Conservation (phyloP, 2,797 vertebrate species). For the Pagetopsis macropterus region DNA sequence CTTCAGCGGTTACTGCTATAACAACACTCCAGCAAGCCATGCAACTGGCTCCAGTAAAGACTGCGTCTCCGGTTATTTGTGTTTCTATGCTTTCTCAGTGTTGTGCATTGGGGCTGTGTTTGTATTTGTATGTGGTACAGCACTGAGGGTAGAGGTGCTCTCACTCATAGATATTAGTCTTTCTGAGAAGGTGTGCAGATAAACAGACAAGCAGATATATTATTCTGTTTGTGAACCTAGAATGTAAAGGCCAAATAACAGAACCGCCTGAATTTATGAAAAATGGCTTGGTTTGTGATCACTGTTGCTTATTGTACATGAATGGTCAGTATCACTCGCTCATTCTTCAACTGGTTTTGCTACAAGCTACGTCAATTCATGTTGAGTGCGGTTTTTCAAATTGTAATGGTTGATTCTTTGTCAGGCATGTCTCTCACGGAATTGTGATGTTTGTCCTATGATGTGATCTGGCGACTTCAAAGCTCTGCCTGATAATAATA, state of each 20-base stretch:
- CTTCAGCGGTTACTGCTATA: constrained; percentile 56
- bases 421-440: neutral
- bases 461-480: neutral
- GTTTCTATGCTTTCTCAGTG: constrained; percentile 32
- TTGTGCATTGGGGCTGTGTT: constrained; percentile 28
- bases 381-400: neutral
- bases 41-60: constrained; percentile 27
- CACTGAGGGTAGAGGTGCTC: constrained; percentile 5
- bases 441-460: neutral
- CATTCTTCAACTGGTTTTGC: neutral
- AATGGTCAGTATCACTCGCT: constrained; percentile 8
- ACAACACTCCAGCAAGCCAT: constrained; percentile 49
- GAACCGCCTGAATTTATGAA: constrained; percentile 8
- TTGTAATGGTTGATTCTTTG: neutral
- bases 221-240: constrained; percentile 17
- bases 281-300: constrained; percentile 29
- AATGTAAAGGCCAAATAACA: constrained; percentile 17
- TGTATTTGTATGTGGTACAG: constrained; percentile 32
- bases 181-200: constrained; percentile 28
- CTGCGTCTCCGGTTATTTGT: constrained; percentile 35
- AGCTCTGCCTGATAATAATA: constrained; percentile 1
- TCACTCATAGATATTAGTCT: constrained; percentile 42
- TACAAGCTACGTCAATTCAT: neutral
- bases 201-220: constrained; percentile 44
- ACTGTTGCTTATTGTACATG: constrained; percentile 9